A percentile compares a stretch with the other conserved stretches of the same genome.
Conservation (phyloP, 2,113 vertebrate genomes). For the Ochotona princeps region DNA sequence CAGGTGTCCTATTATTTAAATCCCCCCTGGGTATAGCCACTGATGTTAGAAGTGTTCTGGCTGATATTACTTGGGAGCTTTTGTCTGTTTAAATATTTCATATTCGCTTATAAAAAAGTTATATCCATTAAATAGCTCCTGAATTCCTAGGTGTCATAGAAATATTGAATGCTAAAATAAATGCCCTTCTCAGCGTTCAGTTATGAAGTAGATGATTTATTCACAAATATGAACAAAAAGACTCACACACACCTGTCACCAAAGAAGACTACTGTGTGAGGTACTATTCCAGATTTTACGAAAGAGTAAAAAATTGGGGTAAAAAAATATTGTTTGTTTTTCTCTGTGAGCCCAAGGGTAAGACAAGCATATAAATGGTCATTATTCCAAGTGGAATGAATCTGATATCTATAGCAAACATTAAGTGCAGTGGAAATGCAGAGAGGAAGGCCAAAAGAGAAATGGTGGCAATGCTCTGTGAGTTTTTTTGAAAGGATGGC, state of each 20-base stretch:
- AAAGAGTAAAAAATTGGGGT: background rate
- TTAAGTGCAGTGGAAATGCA: background rate
- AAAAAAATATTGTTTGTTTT: background rate
- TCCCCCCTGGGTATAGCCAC: conserved; percentile 1
- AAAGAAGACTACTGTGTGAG: background rate
- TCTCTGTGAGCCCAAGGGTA: background rate
- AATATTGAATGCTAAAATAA: background rate
- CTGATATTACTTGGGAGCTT: conserved; percentile 40
- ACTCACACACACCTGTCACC: no score
- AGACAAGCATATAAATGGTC: background rate
- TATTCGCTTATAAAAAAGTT: conserved; percentile 52
- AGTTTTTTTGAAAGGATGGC: background rate
- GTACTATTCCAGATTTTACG: background rate
- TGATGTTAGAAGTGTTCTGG: conserved; percentile 11
- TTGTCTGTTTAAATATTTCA: conserved; percentile 63
- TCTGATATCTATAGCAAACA: background rate
- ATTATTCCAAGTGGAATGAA: background rate
- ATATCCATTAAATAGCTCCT: conserved; percentile 12
- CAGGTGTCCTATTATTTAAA: background rate
- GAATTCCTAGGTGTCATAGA: conserved; percentile 5
- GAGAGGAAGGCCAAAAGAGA: background rate
- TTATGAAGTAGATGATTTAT: conserved; percentile 8
- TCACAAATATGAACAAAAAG: background rate
- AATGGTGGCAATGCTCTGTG: background rate
- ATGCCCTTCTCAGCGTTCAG: background rate